These are phyloP conservation scores for Melinopterus prodromus DNA, from an alignment of 2,888 invertebrate species.

Conservation along the genomic window DNA sequence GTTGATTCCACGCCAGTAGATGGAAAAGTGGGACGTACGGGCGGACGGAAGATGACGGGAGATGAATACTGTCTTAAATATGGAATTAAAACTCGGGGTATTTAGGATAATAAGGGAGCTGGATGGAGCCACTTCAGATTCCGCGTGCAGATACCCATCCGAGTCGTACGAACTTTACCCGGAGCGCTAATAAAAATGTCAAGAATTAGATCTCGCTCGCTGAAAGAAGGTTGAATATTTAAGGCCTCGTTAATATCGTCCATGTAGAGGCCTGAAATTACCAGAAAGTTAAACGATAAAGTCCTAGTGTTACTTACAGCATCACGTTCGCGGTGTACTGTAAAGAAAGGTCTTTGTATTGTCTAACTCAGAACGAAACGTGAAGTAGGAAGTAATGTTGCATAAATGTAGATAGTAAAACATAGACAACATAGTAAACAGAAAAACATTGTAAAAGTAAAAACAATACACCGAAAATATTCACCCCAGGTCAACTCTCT, in stretches of 20 bases:
- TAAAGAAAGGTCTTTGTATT: not conserved
- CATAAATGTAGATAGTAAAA: no score
- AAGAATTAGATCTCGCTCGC: not conserved
- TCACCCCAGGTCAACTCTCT: no score
- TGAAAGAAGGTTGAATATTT: not conserved
- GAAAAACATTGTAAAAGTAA: no score
- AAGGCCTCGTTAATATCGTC: not conserved
- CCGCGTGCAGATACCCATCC: not conserved
- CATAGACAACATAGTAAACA: no score
- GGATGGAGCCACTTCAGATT: not conserved
- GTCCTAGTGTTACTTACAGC: not conserved
- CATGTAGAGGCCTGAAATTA: not conserved
- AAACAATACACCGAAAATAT: no score
- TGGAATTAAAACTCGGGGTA: not conserved
- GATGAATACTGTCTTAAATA: not conserved
- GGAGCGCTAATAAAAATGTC: not conserved
- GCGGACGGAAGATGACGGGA: not conserved
- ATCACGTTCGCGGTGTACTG: not conserved
- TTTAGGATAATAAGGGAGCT: conserved; percentile 4
- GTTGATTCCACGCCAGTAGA: not conserved
- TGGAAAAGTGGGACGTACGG: not conserved
- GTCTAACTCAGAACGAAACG: not conserved
- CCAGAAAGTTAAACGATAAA: not conserved
- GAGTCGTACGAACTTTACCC: not conserved
- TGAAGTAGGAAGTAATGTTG: not conserved